A percentile compares a stretch with the other conserved stretches of the same genome.
Conservation (phyloP, 1,140 invertebrate genomes). For the Scaptomyza graminum region DNA sequence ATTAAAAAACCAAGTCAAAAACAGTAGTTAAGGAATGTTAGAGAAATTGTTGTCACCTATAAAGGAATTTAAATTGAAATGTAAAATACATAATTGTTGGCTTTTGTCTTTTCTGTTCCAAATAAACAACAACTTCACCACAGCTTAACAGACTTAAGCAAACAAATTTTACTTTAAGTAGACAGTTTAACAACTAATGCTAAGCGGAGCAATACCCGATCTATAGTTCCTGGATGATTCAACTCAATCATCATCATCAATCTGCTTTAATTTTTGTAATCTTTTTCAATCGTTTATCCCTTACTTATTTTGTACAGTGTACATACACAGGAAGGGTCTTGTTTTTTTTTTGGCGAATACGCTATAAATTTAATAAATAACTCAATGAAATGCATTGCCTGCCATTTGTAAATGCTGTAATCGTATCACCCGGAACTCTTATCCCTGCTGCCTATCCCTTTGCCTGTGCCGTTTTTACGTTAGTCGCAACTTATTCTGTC, state of each 20-base stretch:
- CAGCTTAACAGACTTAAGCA: no score
- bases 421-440: conserved; percentile 46
- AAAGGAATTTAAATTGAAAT: not conserved
- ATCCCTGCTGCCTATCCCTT: not conserved
- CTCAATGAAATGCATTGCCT: conserved; percentile 53
- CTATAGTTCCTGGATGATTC: no score
- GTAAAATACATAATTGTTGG: not conserved
- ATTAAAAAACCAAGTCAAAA: not conserved
- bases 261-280: not conserved
- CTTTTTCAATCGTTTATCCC: not conserved
- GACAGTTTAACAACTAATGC: no score
- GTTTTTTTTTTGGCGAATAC: conserved; percentile 19
- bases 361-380: conserved; percentile 17
- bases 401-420: conserved; percentile 56
- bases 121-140: no score
- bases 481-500: not conserved
- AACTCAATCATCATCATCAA: no score
- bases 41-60: not conserved
- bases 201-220: no score
- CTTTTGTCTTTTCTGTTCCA: no score
- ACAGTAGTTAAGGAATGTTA: not conserved
- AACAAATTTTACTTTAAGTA: no score
- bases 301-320: not conserved
- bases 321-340: conserved; percentile 27
- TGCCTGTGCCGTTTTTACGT: not conserved